Base-by-base conservation (phyloP, 2,888 invertebrate species). In the Rotaria sp. region DNA sequence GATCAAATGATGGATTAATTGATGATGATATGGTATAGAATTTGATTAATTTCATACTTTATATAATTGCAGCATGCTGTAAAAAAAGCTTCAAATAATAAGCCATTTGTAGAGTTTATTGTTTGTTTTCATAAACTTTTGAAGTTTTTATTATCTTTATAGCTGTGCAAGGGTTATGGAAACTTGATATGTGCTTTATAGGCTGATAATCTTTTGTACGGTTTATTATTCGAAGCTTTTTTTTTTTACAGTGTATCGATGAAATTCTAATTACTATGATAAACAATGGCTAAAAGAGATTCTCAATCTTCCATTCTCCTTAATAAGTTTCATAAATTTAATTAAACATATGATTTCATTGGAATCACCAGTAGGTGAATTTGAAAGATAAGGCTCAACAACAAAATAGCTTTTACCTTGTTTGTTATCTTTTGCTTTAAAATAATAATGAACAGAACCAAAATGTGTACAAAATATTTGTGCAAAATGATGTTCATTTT, bases 1-100 rank as follows among this genome's bases (percentile, higher is more conserved):
- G 24, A 11, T 41, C 41, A 38, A 75, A 75, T 41, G 41, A 2
- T 41, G 4, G 7, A 41, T 38, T 84, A 97, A 92, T 88, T 94
- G 93, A 85, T 95, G 93, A 92, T 98, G 98, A 92, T 97, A 94
- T 84, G 94, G 94, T 88, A 99, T 92, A 89, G 96, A 96, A 92
- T 99, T 99, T 38, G 95, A 94, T 15, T 97, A 97, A 89, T 94
- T 94, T 0, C 98, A 98, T 21, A 91, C 94, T 87, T 98, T 98
- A 41, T 57, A 67, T 52, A 99, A 93, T 92, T 95, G 94, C 93
- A 97, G 97, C 88, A 97, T 94, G 97, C 97, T 48, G 97, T 96
- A 91, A 97, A 96, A 92, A 45, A 45, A 45, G 45, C 45, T 5
- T 45, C 45, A 10, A 45, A 45, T 45, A 45, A 10, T 45, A 10